These are phyloP conservation scores for Temnothorax unifasciatus DNA, from an alignment of 2,888 invertebrate genomes.

Conservation along the genomic window DNA sequence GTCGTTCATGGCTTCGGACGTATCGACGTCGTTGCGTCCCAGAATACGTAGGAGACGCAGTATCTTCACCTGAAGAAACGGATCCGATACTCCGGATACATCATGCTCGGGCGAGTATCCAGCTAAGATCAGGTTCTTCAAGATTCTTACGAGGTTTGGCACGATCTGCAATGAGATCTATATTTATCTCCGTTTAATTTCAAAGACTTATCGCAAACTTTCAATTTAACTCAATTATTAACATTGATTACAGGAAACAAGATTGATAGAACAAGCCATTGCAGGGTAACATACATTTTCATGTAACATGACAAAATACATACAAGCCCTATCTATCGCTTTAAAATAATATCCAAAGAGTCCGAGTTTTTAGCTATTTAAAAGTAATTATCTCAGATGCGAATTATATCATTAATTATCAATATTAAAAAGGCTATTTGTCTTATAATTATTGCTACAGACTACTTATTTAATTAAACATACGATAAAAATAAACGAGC, in stretches of 20 bases:
- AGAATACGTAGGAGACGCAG: conserved; percentile 97
- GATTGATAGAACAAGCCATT: conserved; percentile 3
- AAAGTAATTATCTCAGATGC: background rate
- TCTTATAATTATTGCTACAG: background rate
- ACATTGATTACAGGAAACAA: conserved; percentile 13
- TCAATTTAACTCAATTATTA: background rate
- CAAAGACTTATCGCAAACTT: background rate
- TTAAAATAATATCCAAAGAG: conserved; percentile 4
- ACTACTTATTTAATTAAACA: background rate
- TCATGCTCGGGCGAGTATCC: conserved; percentile 99
- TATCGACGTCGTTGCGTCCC: conserved; percentile 98
- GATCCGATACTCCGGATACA: conserved; percentile 99
- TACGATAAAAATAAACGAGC: background rate
- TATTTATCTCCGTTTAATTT: conserved; percentile 2
- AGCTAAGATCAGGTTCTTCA: conserved; percentile 99
- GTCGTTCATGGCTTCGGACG: conserved; percentile 99
- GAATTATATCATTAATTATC: conserved; percentile 1
- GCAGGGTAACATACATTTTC: background rate
- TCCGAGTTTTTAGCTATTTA: background rate
- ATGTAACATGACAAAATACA: conserved; percentile 18
- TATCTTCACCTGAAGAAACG: conserved; percentile 99
- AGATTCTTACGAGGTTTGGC: conserved; percentile 98
- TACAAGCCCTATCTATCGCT: background rate
- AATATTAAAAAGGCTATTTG: background rate
- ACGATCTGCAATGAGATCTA: conserved; percentile 93